Conservation (phyloP, 2,888 invertebrate genomes). For the Nymphalis polychloros region DNA sequence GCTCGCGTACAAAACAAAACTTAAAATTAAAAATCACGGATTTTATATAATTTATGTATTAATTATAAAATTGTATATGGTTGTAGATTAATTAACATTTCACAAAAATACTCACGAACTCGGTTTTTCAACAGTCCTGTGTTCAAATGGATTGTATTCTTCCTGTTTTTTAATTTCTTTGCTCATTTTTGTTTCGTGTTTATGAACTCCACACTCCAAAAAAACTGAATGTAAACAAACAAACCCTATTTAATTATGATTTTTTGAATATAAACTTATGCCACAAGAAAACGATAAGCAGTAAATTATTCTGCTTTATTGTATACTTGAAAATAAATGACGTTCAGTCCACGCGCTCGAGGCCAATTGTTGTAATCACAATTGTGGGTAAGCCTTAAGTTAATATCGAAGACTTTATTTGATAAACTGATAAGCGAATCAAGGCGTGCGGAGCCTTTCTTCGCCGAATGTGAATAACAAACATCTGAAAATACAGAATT, state of each 20-base stretch:
- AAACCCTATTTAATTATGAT: not conserved
- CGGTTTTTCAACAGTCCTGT: constrained; percentile 71
- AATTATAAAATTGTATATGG: too few relatives aligned
- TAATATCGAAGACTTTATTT: constrained; percentile 44
- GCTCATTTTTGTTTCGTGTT: constrained; percentile 22
- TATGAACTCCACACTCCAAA: constrained; percentile 10
- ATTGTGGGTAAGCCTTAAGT: constrained; percentile 48
- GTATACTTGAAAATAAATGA: constrained; percentile 21
- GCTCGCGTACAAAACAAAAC: not conserved
- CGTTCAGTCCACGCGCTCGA: constrained; percentile 19
- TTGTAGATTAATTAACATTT: not conserved
- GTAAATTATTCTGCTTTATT: not conserved
- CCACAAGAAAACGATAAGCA: not conserved
- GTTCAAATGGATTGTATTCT: constrained; percentile 71
- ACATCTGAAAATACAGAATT: not conserved
- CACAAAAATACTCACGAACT: constrained; percentile 67
- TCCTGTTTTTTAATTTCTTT: constrained; percentile 40
- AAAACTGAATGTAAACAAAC: not conserved
- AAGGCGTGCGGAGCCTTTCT: constrained; percentile 26
- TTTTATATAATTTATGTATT: too few relatives aligned
- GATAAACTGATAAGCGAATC: constrained; percentile 46
- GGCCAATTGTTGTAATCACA: constrained; percentile 43
- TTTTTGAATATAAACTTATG: too few relatives aligned
- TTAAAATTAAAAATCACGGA: not conserved
- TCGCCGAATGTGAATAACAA: not conserved